Evolutionary conservation across 2,797 vertebrate species (phyloP).

Genomic region (Clarias fuscus): DNA sequence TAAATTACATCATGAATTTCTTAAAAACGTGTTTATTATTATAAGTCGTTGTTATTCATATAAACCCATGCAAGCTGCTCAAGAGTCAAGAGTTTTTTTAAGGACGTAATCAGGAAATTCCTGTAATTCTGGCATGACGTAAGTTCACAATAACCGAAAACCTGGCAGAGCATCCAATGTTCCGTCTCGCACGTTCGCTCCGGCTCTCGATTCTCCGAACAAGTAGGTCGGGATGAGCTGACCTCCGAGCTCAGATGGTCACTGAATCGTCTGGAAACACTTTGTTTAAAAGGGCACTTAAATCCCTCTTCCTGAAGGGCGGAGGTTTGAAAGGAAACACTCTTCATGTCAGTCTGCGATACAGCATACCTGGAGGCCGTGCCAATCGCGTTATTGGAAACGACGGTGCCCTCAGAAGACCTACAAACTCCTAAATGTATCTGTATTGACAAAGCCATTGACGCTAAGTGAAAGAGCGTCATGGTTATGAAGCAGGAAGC

Average conservation of each 20-base stretch:
- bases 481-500: conserved; percentile 31
- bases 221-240: conserved; percentile 17
- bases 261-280: conserved; percentile 40
- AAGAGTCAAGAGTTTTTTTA: neutral
- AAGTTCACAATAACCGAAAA: neutral
- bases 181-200: neutral
- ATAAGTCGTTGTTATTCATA: neutral
- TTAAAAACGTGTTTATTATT: neutral
- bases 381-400: conserved; percentile 21
- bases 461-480: conserved; percentile 40
- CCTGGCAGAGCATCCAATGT: neutral
- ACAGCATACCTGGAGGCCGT: conserved; percentile 15
- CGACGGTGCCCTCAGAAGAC: conserved; percentile 29
- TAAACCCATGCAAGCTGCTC: neutral
- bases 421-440: conserved; percentile 42
- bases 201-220: neutral
- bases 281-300: conserved; percentile 51
- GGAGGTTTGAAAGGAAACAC: conserved; percentile 29
- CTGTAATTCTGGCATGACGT: neutral
- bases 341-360: conserved; percentile 21
- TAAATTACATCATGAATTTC: neutral
- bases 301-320: conserved; percentile 37
- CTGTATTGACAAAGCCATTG: conserved; percentile 37
- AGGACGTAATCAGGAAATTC: neutral
- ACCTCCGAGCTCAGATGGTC: conserved; percentile 30